Evolutionary conservation across 2,113 vertebrate species (phyloP), one percentile per base, ranked within the genome.

Genomic region (Dipodomys spectabilis): DNA sequence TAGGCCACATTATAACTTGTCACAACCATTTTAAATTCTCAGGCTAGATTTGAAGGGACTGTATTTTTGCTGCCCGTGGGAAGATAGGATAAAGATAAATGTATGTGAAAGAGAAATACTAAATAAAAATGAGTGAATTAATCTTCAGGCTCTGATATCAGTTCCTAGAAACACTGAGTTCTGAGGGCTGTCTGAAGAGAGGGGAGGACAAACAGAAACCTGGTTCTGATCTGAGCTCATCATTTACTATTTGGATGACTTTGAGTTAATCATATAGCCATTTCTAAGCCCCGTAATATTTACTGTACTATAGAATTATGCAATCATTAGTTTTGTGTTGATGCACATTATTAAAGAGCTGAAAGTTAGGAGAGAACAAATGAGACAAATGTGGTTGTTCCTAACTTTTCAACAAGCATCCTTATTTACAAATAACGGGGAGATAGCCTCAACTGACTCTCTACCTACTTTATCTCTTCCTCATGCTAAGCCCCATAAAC

Each of bases 1-100:
- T 88, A 94, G 91, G 82, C 60, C 75, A 86, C 30, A 86, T 88
- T 88, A 88, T 13, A 32, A 80, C 91, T 91, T 95, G 83, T 96
- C 93, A 95, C 94, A 92, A 94, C 82, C 88, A 95, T 83, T 94
- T 94, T 92, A 92, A 90, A 78, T 86, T 85, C 81, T 85, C 73
- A 72, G 69, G 32, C 64, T 93, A 78, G 72, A 95, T 84, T 86
- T 77, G 86, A 91, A 94, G 67, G 71, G 81, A 86, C 86, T 85
- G 44, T 82, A 80, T 90, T 90, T 93, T 81, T 73, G 93, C 39
- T 88, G 57, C 78, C 73, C 18, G 2, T 68, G 75, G 86, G 32
- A 93, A 72, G 19, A 35, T 82, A 64, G 87, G 68, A 35, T 79
- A 88, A 94, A 22, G 49, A 67, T 49, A 74, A 39, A 90, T 72